Conservation (phyloP, 2,797 vertebrate genomes). For the Telmatherina bonti region DNA sequence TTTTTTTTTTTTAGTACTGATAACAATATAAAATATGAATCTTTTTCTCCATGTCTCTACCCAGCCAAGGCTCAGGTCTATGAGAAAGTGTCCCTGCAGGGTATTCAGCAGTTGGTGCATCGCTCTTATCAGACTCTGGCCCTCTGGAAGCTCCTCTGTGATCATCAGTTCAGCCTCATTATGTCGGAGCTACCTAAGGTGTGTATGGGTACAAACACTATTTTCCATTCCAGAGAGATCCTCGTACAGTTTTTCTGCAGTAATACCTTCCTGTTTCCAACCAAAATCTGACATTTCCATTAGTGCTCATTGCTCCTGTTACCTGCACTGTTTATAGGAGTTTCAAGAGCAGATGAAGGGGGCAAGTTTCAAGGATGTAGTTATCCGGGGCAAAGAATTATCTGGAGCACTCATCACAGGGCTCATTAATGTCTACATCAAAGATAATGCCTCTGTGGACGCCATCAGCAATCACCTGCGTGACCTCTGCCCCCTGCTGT, state of each 20-base stretch:
- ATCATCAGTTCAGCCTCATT: slow-evolving; percentile 94
- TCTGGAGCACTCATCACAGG: slow-evolving; percentile 93
- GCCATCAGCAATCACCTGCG: slow-evolving; percentile 93
- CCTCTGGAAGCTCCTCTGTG: slow-evolving; percentile 96
- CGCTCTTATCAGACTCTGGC: slow-evolving; percentile 94
- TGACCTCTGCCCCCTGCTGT: slow-evolving; percentile 95
- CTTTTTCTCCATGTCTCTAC: slow-evolving; percentile 5
- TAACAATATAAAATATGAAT: too few species aligned
- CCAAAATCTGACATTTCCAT: background rate
- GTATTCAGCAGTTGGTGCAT: slow-evolving; percentile 93
- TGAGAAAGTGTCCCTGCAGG: slow-evolving; percentile 94
- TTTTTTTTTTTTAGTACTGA: background rate
- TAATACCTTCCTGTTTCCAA: slow-evolving; percentile 8
- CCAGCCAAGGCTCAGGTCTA: slow-evolving; percentile 93
- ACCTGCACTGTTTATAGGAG: slow-evolving; percentile 81
- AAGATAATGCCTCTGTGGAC: slow-evolving; percentile 95
- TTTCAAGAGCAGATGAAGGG: slow-evolving; percentile 95
- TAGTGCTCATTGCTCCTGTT: background rate
- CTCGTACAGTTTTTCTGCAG: background rate
- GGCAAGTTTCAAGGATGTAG: slow-evolving; percentile 93
- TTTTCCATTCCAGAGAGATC: slow-evolving; percentile 15
- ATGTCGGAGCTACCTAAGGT: slow-evolving; percentile 96
- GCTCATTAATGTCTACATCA: slow-evolving; percentile 96
- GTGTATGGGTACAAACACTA: slow-evolving; percentile 20
- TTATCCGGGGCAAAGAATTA: slow-evolving; percentile 93